A percentile compares a stretch with the other conserved stretches of the same genome.
These are phyloP conservation scores for Cyclargus thomasi DNA, from an alignment of 1,140 invertebrate genomes.

Conservation along the genomic window DNA sequence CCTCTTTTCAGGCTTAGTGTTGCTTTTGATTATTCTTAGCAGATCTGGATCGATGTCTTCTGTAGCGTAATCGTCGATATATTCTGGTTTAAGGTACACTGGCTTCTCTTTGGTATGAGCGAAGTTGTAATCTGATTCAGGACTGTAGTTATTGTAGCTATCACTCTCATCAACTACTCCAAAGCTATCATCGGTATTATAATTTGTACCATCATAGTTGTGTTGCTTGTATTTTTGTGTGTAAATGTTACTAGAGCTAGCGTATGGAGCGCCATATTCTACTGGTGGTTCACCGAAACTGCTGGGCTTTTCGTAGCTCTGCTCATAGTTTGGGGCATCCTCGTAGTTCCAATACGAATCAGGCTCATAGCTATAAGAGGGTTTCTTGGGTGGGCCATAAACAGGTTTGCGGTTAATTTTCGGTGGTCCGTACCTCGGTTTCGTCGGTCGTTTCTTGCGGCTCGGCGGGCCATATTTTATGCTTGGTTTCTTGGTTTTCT, in stretches of 20 bases:
- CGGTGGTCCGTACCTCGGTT: constrained; percentile 39
- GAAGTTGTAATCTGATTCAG: constrained; percentile 24
- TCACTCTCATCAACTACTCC: not conserved
- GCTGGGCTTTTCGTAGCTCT: constrained; percentile 22
- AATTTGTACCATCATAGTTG: constrained; percentile 1
- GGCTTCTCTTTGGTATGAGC: constrained; percentile 43
- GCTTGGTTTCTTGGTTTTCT: constrained; percentile 38
- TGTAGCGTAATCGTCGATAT: constrained; percentile 7
- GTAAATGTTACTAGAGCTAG: constrained; percentile 2
- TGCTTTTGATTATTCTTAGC: constrained; percentile 2
- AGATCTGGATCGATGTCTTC: constrained; percentile 29
- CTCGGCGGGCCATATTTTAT: constrained; percentile 18
- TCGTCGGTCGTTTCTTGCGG: constrained; percentile 36
- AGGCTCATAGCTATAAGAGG: constrained; percentile 30
- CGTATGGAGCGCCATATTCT: constrained; percentile 38
- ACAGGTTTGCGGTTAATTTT: constrained; percentile 35
- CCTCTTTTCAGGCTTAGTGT: not conserved
- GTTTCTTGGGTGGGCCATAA: constrained; percentile 37
- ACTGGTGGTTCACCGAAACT: constrained; percentile 43
- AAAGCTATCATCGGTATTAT: not conserved
- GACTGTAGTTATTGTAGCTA: constrained; percentile 2
- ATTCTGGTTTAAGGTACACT: constrained; percentile 28
- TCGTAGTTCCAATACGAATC: constrained; percentile 45
- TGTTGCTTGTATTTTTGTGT: not conserved
- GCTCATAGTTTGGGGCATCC: constrained; percentile 42